Conservation (phyloP, 2,888 invertebrate genomes). For the Drosophila merina region DNA sequence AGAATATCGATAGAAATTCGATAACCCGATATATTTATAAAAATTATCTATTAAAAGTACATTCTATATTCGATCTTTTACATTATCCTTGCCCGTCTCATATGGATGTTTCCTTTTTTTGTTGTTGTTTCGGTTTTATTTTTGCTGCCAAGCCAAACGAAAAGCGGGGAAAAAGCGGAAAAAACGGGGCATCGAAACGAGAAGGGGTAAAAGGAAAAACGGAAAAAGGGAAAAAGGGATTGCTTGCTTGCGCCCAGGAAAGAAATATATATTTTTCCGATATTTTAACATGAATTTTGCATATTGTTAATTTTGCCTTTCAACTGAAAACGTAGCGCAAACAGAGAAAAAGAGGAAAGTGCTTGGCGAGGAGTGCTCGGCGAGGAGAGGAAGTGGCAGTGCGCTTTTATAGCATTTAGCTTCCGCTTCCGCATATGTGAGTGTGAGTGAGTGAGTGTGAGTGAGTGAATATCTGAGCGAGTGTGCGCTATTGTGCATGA, state of each 20-base stretch:
- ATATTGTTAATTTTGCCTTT: conserved; percentile 81
- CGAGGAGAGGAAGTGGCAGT: conserved; percentile 32
- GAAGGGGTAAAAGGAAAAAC: conserved; percentile 6
- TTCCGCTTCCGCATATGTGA: conserved; percentile 45
- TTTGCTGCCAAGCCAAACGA: conserved; percentile 57
- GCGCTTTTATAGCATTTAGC: conserved; percentile 66
- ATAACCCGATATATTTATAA: not conserved
- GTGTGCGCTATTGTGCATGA: not conserved
- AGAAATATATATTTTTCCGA: conserved; percentile 80
- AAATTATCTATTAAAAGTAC: conserved; percentile 3
- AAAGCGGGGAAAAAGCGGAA: conserved; percentile 51
- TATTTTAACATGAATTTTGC: conserved; percentile 82
- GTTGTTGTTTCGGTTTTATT: conserved; percentile 26
- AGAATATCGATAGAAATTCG: not conserved
- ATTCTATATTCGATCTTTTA: conserved; percentile 21
- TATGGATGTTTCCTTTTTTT: conserved; percentile 16
- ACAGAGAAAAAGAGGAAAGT: conserved; percentile 20
- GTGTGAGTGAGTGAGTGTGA: conserved; percentile 8
- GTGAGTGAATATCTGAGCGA: conserved; percentile 17
- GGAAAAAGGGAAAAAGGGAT: conserved; percentile 63
- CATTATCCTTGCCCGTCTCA: conserved; percentile 13
- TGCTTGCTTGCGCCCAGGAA: conserved; percentile 63
- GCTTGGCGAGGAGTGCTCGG: not conserved
- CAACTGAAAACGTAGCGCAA: conserved; percentile 56
- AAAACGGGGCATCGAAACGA: conserved; percentile 22